Evolutionary conservation across 2,888 invertebrate species (phyloP), one percentile per base, ranked within the genome.

Genomic region (Aphodius granarius): DNA sequence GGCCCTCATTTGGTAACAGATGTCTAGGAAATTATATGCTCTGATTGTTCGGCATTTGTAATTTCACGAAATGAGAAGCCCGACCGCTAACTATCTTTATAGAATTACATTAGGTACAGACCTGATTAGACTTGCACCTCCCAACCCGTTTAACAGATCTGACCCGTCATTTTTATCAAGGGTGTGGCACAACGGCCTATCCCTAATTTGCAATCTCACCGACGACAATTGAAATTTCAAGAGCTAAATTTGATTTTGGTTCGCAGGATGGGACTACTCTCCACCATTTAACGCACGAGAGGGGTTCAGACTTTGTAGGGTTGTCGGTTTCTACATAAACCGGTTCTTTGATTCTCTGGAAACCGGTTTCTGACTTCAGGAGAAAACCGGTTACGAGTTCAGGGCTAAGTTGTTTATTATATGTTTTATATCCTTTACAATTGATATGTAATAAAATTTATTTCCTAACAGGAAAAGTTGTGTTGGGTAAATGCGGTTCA

Each of bases 11-110:
- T 68, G 68, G 68, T 13, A 68, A 68, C 68, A 68, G 68, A 20
- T 68, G 68, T 20, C 68, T 20, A 68, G 68, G 68, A 68, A 68
- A 68, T 68, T 68, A 68, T 68, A 68, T 68, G 68, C 21, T 68
- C 22, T 21, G 22, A 68, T 68, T 68, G 68, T 22, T 20, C 22
- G n/a, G 68, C 68, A 68, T 68, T 68, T 19, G 68, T 68, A 68
- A 68, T 68, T 68, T 68, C 68, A 22, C 21, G 68, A 68, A 22
- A 68, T 22, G 20, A 21, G 22, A 68, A 19, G 68, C 68, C 68
- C n/a, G 68, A 68, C 68, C 68, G 68, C 68, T 68, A 68, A 68
- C 68, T 18, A 68, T 68, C 68, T 68, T 68, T 68, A 68, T 68
- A 20, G 19, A 22, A 68, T 68, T 68, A 68, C 68, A 22, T 68